Evolutionary conservation across 2,113 vertebrate genomes (phyloP), one percentile per base, ranked within the genome.

Genomic region (Nerophis ophidion): DNA sequence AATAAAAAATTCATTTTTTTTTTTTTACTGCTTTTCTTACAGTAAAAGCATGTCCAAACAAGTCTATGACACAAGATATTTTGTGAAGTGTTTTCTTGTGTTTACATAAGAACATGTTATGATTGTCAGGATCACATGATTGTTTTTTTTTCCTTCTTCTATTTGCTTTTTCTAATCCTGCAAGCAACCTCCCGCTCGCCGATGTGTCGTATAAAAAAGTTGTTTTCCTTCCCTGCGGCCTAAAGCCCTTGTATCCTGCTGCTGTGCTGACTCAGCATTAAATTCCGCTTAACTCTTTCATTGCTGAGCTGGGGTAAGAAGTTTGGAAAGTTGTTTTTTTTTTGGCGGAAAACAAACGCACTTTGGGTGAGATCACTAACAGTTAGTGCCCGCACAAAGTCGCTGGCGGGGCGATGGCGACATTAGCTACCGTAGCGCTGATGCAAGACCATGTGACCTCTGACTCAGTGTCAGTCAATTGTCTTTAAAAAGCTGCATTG

Each of bases 241-340:
- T 65, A 54, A 65, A 71, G 71, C 70, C 50, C 57, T 53, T 54
- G 58, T 72, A 68, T 54, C 62, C 48, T 54, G 66, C 48, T 51
- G 65, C 72, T 46, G 61, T 63, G 65, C 34, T 74, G 79, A 84
- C 73, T 86, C 75, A 77, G 79, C 75, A 79, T 44, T 72, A 52
- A 33, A 35, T 19, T 58, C 26, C 8, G 46, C 34, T 74, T 66
- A 57, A 74, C 66, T 72, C 72, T 64, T 53, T 60, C 8, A 12
- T 52, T 14, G 40, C 55, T 16, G 17, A 49, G 26, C 26, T 26
- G 26, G 26, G 26, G 4, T 17, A 10, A 49, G 48, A 19, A 15
- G 48, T 44, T 44, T 44, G 10, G 12, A 11, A 44, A 44, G 40
- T 44, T 44, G 12, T 9, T 44, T 44, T 44, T 44, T 26, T 26